Evolutionary conservation across 2,888 invertebrate genomes (phyloP), one percentile per base, ranked within the genome.

Genomic region (Platycheirus rosarum): DNA sequence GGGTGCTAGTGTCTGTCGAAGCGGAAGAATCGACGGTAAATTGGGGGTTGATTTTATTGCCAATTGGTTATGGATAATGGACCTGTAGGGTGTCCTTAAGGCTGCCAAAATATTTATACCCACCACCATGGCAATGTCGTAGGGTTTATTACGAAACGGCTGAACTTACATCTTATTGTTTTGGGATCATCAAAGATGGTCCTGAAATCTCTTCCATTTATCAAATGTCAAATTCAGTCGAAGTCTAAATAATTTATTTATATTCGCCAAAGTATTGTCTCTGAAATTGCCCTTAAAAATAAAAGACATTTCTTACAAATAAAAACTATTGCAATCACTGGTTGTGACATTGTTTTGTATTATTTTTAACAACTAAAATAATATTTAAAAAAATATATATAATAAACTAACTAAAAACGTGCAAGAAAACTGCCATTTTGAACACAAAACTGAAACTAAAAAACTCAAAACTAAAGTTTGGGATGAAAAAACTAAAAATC

Each of bases 341-440:
- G 68, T 74, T 79, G 68, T 74, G 79, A 79, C 13, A 35, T 69
- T 63, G 62, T 49, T 69, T 32, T n/a, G 18, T 53, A 20, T 35
- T 29, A 62, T 51, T 65, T 26, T 6, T 13, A 42, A 23, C 14
- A 55, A 51, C 55, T 57, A 35, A 53, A 46, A 57, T 16, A 37
- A 16, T 2, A 20, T 48, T 13, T 29, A 20, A 5, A n/a, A 55
- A 26, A 20, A 6, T 14, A 14, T 2, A 13, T 11, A 46, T 29
- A 16, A 57, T 3, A 48, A 65, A 66, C 76, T 70, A 70, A 66
- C 70, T 57, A 76, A 80, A 80, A 68, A 48, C 3, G 8, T 40
- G 23, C 44, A 57, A 32, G 68, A 77, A 49, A 73, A 82, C 82
- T 82, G 82, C 82, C 82, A 82, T 82, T 75, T 71, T 37, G 14